Conservation (phyloP, 2,797 vertebrate genomes). For the Valencia hispanica region DNA sequence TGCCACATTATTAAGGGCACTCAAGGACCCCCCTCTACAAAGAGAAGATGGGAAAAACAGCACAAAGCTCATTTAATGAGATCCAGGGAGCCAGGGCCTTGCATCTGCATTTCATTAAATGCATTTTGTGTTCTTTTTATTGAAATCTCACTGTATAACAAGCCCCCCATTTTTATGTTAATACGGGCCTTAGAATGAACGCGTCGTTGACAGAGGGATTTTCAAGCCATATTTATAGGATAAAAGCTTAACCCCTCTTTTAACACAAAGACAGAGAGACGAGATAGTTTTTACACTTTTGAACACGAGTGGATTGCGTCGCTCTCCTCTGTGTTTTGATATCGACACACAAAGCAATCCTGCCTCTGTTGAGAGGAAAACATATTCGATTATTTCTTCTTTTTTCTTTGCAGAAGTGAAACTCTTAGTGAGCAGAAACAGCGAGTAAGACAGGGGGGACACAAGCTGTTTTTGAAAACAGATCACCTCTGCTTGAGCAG, state of each 20-base stretch:
- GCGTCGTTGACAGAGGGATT: conserved; percentile 79
- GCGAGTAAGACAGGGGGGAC: conserved; percentile 69
- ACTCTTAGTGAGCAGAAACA: conserved; percentile 76
- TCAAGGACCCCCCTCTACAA: conserved; percentile 77
- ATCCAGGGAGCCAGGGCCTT: conserved; percentile 80
- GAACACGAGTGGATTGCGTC: conserved; percentile 74
- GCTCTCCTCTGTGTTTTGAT: conserved; percentile 71
- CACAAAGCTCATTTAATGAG: conserved; percentile 87
- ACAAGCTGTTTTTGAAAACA: conserved; percentile 68
- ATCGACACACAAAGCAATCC: conserved; percentile 76
- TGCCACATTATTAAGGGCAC: conserved; percentile 82
- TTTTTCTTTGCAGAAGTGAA: conserved; percentile 69
- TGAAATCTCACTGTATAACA: conserved; percentile 86
- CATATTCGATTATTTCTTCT: conserved; percentile 79
- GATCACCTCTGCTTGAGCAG: conserved; percentile 60
- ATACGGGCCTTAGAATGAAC: conserved; percentile 77
- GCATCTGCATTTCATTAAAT: conserved; percentile 88
- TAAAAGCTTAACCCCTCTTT: conserved; percentile 83
- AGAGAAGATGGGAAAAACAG: conserved; percentile 77
- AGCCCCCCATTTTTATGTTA: conserved; percentile 84
- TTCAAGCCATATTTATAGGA: conserved; percentile 82
- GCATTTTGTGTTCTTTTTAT: conserved; percentile 85
- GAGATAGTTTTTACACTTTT: conserved; percentile 68
- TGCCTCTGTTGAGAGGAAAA: conserved; percentile 73
- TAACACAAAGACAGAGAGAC: conserved; percentile 67